Evolutionary conservation across 2,113 vertebrate genomes (phyloP), one percentile per base, ranked within the genome.

Genomic region (Puntigrus tetrazona): DNA sequence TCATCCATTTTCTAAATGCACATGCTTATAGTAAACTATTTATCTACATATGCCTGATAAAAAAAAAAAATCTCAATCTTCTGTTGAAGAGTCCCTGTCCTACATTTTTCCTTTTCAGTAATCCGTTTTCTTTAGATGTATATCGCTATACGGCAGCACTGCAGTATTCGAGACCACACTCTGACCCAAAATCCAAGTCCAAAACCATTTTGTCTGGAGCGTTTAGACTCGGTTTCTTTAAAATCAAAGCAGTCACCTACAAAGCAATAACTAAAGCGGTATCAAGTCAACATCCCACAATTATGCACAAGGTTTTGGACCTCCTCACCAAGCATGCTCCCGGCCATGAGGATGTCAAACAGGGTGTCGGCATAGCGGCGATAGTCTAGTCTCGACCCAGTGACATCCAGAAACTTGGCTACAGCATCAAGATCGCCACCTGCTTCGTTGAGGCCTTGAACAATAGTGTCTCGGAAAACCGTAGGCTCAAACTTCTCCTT

Each of bases 401-500:
- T 93, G 16, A 94, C 92, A 89, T 98, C 97, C 90, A 98, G 91
- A 91, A 98, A 98, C 87, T 96, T 97, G 91, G 96, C 95, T 94
- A 96, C 94, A 90, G 96, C 96, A 82, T 98, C 97, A 90, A 97
- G 92, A 90, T 97, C 96, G 76, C 90, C 93, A 8, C 95, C 95
- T 88, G 96, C 95, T 93, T 97, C 97, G 92, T 96, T 97, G 90
- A 97, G 96, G 83, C 97, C 96, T 85, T 95, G 95, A 88, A 97
- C 92, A 74, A 98, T 96, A 0, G 96, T 96, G 94, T 97, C 96
- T 93, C 96, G 94, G 93, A 98, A 98, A 88, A 97, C 95, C 70
- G 96, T 97, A 84, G 97, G 96, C 95, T 98, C 97, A 92, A 98
- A 98, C 96, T 97, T 98, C 96, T 98, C 96, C 92, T 98, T 98